These are phyloP conservation scores for Andrena praecox DNA, from an alignment of 2,888 invertebrate species.

Conservation along the genomic window DNA sequence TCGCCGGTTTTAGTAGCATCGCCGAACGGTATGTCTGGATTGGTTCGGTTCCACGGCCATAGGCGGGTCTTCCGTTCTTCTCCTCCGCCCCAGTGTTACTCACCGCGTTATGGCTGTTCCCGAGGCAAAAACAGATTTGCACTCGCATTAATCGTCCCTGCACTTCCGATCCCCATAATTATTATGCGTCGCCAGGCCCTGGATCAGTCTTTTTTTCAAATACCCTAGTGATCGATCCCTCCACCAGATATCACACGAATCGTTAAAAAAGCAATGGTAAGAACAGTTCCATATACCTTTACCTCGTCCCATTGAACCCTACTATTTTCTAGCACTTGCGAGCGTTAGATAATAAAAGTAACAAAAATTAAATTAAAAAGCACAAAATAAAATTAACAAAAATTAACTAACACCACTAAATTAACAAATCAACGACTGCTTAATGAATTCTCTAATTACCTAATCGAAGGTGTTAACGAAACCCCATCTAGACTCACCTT, in stretches of 20 bases:
- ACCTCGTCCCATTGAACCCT: no score
- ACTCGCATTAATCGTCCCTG: constrained; percentile 53
- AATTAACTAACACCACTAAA: no score
- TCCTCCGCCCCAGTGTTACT: constrained; percentile 79
- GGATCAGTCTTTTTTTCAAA: constrained; percentile 9
- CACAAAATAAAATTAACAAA: no score
- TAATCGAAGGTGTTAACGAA: no score
- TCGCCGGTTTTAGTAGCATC: constrained; percentile 60
- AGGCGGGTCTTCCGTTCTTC: constrained; percentile 78
- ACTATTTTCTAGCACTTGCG: no score
- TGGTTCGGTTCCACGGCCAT: constrained; percentile 73
- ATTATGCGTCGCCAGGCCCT: constrained; percentile 39
- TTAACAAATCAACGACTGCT: no score
- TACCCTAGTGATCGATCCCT: background rate
- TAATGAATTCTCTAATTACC: no score
- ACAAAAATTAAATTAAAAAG: no score
- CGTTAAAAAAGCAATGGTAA: background rate
- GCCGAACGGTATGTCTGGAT: constrained; percentile 66
- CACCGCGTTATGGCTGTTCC: constrained; percentile 79
- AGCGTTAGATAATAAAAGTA: no score
- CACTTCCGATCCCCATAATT: constrained; percentile 63
- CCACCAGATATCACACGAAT: background rate
- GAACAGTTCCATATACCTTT: background rate
- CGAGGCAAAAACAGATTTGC: constrained; percentile 67
- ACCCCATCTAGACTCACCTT: no score